Evolutionary conservation across 2,888 invertebrate species (phyloP), one percentile per base, ranked within the genome.

Genomic region (Leptothorax acervorum): DNA sequence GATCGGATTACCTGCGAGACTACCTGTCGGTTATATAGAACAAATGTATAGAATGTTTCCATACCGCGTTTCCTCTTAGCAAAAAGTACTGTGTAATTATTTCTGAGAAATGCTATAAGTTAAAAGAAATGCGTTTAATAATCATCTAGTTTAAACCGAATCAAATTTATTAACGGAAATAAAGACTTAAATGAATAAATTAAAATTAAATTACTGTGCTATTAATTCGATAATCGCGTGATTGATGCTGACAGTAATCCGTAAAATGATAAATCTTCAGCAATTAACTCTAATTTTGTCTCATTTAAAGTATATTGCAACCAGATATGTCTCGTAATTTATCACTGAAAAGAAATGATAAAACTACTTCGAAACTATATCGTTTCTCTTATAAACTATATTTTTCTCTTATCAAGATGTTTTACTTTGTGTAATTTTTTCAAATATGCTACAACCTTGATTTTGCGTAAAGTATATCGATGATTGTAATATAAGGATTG

Each of bases 1-100:
- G 79, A 81, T 81, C 79, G 71, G 79, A 73, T 81, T 81, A 81
- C 51, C n/a, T 81, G 48, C 39, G 35, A 62, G 39, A 35, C 48
- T 70, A 79, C 57, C 57, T 79, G 48, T 62, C 60, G 15, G 12
- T 18, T 1, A 35, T 73, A 51, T 35, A 6, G 35, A 35, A 81
- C 60, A 81, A 71, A 62, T 48, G 57, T 18, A 60, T 45, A 62
- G 48, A 23, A 62, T 79, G 15, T 31, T n/a, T 4, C 23, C 15
- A 6, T 57, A 57, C 5, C 2, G 5, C 23, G 11, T 65, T 39
- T 60, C 2, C 35, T 8, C 15, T 70, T 79, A 23, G 12, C 12
- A 4, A 28, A 35, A 48, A 48, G 8, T 23, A 5, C 12, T 0
- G 2, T 12, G 28, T 28, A 12, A 45, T 66, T 45, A 28, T 12